These are phyloP conservation scores for Aphidius gifuensis DNA, from an alignment of 1,140 invertebrate genomes.

Conservation along the genomic window DNA sequence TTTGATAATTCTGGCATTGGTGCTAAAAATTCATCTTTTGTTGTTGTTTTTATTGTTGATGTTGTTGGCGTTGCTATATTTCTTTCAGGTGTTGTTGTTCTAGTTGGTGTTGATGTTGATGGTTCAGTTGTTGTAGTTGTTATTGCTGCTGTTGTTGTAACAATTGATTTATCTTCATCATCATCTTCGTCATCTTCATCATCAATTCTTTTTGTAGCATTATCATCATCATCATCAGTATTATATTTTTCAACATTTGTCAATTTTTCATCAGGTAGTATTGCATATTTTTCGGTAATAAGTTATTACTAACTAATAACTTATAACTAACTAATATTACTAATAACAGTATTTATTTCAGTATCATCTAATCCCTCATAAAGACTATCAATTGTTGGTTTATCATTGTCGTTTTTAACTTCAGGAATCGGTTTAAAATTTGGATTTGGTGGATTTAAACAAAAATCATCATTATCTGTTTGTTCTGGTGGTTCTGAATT, in stretches of 20 bases:
- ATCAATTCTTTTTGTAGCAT: conserved; percentile 25
- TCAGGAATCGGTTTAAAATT: conserved; percentile 51
- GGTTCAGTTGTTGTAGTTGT: background rate
- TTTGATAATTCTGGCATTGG: conserved; percentile 76
- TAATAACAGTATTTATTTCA: conserved; percentile 45
- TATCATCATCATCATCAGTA: conserved; percentile 3
- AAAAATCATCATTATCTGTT: conserved; percentile 34
- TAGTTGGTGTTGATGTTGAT: background rate
- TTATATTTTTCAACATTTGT: conserved; percentile 34
- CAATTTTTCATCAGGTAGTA: conserved; percentile 31
- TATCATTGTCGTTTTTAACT: conserved; percentile 35
- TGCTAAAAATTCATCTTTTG: conserved; percentile 57
- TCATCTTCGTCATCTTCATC: conserved; percentile 26
- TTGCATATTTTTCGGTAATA: conserved; percentile 41
- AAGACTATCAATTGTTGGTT: conserved; percentile 42
- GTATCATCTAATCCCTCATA: conserved; percentile 48
- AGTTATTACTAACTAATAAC: too few species aligned
- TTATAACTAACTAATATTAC: too few species aligned
- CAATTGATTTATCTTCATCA: conserved; percentile 35
- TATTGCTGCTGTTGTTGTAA: conserved; percentile 24
- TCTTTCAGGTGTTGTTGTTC: background rate
- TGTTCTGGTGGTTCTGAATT: conserved; percentile 50
- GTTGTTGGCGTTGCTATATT: too few species aligned
- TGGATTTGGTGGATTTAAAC: conserved; percentile 49
- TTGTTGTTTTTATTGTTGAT: background rate